A percentile compares a stretch with the other conserved stretches of the same genome.
phyloP scores from a whole-genome alignment of 2,113 vertebrate genomes.

The Ranitomeya imitator region DNA sequence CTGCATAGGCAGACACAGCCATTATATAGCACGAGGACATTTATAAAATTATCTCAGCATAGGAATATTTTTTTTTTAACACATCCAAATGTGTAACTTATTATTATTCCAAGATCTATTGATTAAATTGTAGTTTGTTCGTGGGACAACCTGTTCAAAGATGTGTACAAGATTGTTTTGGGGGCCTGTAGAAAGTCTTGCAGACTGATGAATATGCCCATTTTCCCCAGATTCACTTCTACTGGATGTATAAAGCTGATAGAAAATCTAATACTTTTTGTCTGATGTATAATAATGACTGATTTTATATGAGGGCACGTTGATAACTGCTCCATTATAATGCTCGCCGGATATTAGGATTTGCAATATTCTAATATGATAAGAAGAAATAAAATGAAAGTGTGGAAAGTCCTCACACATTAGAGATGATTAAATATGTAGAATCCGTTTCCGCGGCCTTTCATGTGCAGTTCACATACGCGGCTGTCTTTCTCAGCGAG shows the following conservation, averaged over 20 bases:
- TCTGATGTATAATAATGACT: constrained; percentile 1
- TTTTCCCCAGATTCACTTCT: not conserved
- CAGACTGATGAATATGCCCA: not conserved
- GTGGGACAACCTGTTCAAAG: not conserved
- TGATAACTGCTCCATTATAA: not conserved
- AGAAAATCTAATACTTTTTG: not conserved
- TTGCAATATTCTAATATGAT: constrained; percentile 5
- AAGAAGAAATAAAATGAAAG: constrained; percentile 4
- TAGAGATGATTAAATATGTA: constrained; percentile 42
- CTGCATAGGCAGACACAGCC: too few relatives aligned
- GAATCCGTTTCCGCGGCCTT: not conserved
- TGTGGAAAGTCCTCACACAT: not conserved
- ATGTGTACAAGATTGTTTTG: not conserved
- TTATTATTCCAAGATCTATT: too few relatives aligned
- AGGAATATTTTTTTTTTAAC: too few relatives aligned
- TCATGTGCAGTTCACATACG: constrained; percentile 13
- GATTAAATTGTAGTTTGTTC: too few relatives aligned
- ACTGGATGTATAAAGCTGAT: not conserved
- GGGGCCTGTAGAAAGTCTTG: not conserved
- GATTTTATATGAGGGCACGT: not conserved
- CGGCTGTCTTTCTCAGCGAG: not conserved
- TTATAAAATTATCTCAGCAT: too few relatives aligned
- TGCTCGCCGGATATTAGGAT: constrained; percentile 17
- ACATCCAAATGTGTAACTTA: too few relatives aligned
- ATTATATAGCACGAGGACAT: too few relatives aligned